Conservation (phyloP, 2,888 invertebrate genomes). For the Harpalus rubripes region DNA sequence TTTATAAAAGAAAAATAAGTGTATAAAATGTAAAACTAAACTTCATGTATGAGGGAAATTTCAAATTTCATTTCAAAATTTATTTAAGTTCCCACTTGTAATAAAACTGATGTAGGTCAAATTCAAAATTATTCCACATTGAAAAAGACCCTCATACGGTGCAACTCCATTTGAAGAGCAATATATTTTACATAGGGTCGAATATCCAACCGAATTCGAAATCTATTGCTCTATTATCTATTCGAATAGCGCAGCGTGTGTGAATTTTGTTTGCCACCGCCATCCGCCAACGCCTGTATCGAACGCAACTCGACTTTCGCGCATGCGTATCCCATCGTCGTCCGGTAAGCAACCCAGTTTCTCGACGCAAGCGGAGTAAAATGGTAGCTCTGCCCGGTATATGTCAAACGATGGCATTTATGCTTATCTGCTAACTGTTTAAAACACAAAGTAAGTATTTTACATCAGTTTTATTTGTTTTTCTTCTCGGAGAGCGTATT, state of each 20-base stretch:
- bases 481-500: slow-evolving; percentile 1
- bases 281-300: slow-evolving; percentile 37
- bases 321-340: slow-evolving; percentile 38
- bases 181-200: slow-evolving; percentile 1
- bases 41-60: background rate
- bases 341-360: slow-evolving; percentile 51
- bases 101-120: slow-evolving; percentile 13
- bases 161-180: slow-evolving; percentile 1
- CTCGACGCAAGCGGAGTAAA: slow-evolving; percentile 12
- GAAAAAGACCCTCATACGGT: slow-evolving; percentile 5
- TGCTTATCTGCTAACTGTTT: slow-evolving; percentile 21
- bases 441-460: slow-evolving; percentile 38
- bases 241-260: slow-evolving; percentile 1
- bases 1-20: too few relatives aligned
- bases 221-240: slow-evolving; percentile 48
- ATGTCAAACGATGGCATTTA: slow-evolving; percentile 36
- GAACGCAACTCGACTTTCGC: slow-evolving; percentile 51
- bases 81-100: background rate
- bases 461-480: background rate
- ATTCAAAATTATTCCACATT: slow-evolving; percentile 18
- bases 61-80: background rate
- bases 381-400: slow-evolving; percentile 9
- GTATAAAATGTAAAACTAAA: background rate
- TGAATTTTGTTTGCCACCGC: slow-evolving; percentile 21
- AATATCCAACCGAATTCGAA: slow-evolving; percentile 16